Evolutionary conservation across 2,113 vertebrate species (phyloP).

Genomic region (Paradoxurus hermaphroditus): DNA sequence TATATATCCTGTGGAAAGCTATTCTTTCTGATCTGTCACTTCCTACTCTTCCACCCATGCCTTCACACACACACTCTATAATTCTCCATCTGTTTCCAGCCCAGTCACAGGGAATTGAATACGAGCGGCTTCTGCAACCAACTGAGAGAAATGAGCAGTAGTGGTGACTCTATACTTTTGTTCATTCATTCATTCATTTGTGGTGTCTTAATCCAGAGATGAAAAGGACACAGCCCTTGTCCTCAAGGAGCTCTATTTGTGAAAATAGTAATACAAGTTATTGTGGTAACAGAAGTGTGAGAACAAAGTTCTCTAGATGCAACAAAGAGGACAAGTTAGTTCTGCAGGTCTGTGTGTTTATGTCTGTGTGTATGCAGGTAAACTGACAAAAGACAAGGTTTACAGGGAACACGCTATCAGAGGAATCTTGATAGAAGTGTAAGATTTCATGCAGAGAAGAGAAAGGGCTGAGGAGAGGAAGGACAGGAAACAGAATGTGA

Average conservation of each 20-base stretch:
- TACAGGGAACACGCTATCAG: background rate
- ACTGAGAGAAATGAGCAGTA: background rate
- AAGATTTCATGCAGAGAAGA: background rate
- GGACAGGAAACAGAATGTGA: background rate
- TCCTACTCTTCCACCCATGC: background rate
- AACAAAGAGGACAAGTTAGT: background rate
- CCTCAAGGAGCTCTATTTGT: background rate
- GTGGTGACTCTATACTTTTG: background rate
- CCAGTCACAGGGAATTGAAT: background rate
- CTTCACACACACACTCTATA: background rate
- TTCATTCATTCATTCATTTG: background rate
- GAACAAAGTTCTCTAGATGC: background rate
- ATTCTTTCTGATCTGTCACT: background rate
- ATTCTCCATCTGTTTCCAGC: background rate
- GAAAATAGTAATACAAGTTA: background rate
- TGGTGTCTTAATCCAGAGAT: background rate
- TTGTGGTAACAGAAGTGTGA: background rate
- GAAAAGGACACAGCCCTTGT: background rate
- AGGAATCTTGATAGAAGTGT: background rate
- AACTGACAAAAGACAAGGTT: background rate
- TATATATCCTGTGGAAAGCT: background rate
- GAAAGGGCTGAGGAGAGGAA: background rate
- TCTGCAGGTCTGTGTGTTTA: fast-evolving
- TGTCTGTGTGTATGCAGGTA: background rate
- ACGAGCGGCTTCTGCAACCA: background rate